Percentiles rank a stretch among this genome's conserved stretches.
Evolutionary conservation across 2,888 invertebrate species (phyloP).

Genomic region (Acleris sparsana): DNA sequence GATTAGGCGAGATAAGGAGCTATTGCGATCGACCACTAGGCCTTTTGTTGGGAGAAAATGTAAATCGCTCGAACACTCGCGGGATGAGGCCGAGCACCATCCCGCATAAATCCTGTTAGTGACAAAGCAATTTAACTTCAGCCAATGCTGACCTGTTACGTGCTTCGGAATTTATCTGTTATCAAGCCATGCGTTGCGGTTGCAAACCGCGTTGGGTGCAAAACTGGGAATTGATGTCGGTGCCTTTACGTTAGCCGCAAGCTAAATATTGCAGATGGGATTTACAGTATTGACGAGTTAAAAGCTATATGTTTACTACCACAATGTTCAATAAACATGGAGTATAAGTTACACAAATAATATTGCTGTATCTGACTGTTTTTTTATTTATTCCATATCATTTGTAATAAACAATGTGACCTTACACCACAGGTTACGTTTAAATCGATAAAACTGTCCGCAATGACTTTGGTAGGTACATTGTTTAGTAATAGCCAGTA

Average conservation of each 20-base stretch:
- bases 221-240: conserved; percentile 23
- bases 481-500: conserved; percentile 29
- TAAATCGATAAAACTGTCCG: conserved; percentile 32
- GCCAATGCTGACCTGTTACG: conserved; percentile 50
- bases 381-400: conserved; percentile 9
- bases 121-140: conserved; percentile 63
- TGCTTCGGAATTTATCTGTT: conserved; percentile 46
- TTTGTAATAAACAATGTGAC: conserved; percentile 30
- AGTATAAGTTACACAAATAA: too few species aligned
- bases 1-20: conserved; percentile 59
- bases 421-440: conserved; percentile 27
- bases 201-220: conserved; percentile 27
- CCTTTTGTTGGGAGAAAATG: conserved; percentile 60
- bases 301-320: too few species aligned
- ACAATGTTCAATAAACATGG: too few species aligned
- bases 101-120: conserved; percentile 55
- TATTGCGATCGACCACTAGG: conserved; percentile 52
- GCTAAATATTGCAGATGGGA: conserved; percentile 6
- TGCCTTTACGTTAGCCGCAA: conserved; percentile 8
- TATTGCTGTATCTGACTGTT: too few species aligned
- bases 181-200: conserved; percentile 40
- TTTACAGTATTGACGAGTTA: too few species aligned
- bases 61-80: conserved; percentile 49
- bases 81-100: conserved; percentile 27
- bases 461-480: conserved; percentile 24